Evolutionary conservation across 2,113 vertebrate genomes (phyloP).

Genomic region (Dromas ardeola): DNA sequence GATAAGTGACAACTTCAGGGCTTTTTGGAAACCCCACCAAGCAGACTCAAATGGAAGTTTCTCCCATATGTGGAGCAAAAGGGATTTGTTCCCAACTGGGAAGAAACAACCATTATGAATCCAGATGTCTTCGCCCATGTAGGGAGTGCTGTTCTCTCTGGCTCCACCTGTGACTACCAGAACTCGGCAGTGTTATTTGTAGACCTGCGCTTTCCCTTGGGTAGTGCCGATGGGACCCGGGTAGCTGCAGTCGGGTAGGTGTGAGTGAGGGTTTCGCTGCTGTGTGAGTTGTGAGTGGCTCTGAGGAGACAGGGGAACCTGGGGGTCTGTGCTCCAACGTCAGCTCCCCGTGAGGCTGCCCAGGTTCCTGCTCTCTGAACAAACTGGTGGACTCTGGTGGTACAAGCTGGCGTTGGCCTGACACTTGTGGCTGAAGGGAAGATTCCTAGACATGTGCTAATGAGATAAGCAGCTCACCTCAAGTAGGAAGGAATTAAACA

Average conservation of each 20-base stretch:
- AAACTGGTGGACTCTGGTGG: not conserved
- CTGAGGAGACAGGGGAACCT: not conserved
- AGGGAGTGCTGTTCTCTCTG: not conserved
- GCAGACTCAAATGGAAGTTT: not conserved
- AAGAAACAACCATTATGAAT: not conserved
- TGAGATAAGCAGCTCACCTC: not conserved
- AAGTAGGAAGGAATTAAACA: not conserved
- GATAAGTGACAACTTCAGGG: not conserved
- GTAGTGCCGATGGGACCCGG: too few relatives aligned
- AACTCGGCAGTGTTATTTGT: not conserved
- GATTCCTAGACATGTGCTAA: not conserved
- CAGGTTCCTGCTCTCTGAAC: not conserved
- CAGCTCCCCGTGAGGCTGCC: not conserved
- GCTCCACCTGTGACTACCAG: not conserved
- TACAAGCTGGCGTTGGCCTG: not conserved
- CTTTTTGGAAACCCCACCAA: not conserved
- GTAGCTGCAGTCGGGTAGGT: fast-evolving
- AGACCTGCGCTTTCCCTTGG: not conserved
- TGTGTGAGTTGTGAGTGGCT: not conserved
- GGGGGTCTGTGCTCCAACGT: not conserved
- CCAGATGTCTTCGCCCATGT: fast-evolving
- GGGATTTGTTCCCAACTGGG: not conserved
- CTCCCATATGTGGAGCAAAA: not conserved
- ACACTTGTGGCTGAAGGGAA: not conserved
- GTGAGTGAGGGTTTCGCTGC: not conserved